Evolutionary conservation across 2,113 vertebrate genomes (phyloP).

Genomic region (Pangasianodon gigas): DNA sequence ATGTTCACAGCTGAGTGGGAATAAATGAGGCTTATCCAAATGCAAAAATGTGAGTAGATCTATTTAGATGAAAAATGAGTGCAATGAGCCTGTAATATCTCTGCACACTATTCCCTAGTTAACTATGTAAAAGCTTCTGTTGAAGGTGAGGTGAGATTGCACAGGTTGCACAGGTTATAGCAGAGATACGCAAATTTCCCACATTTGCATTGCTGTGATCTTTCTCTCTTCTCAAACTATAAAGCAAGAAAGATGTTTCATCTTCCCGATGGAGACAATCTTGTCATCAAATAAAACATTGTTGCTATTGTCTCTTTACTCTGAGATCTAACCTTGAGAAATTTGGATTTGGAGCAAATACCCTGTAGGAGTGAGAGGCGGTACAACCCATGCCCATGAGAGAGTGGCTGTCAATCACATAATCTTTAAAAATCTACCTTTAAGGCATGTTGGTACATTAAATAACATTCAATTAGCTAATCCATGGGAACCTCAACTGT

Average conservation of each 20-base stretch:
- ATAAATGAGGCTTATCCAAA: neutral
- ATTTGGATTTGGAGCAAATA: neutral
- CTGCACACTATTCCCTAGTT: neutral
- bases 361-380: neutral
- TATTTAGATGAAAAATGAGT: neutral
- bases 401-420: neutral
- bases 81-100: neutral
- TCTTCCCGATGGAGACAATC: neutral
- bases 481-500: slow-evolving; percentile 9
- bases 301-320: neutral
- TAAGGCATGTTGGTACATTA: neutral
- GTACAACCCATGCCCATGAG: neutral
- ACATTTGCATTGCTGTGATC: slow-evolving; percentile 11
- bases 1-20: neutral
- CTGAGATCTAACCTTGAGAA: neutral
- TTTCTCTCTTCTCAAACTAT: neutral
- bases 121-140: neutral
- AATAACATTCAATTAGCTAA: slow-evolving; percentile 1
- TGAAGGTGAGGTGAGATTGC: neutral
- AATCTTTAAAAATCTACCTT: neutral
- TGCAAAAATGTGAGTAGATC: neutral
- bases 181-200: neutral
- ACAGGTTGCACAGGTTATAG: neutral
- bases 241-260: neutral
- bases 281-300: neutral